Evolutionary conservation across 23 tunicate genomes (phyloP), one percentile per base, ranked within the genome.

Genomic region (Trididemnum clinides): DNA sequence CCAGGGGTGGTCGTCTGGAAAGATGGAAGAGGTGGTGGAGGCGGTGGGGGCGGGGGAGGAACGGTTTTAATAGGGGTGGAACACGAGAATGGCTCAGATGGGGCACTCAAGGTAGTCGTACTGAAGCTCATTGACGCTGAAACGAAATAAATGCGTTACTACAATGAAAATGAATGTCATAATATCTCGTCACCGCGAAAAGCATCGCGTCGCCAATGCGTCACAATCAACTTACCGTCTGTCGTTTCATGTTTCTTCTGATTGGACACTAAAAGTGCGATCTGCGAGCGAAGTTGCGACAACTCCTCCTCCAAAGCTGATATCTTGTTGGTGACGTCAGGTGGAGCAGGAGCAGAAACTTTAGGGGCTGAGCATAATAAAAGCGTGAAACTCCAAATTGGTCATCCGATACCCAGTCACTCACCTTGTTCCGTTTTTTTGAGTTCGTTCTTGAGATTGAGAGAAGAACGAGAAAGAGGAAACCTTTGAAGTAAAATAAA

Each of bases 231-330:
- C 66, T 79, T 54, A 87, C 91, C 51, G 29, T 87, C 80, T 10
- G 88, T 33, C n/a, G 19, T 10, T 51, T 82, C 83, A 22, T 81
- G 89, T 44, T 85, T 88, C 28, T 75, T 88, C 65, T 94, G 98
- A 30, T 84, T 80, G 22, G 94, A 84, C 5, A 94, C 91, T 51
- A 94, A 82, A 64, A 74, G 39, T 15, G 98, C 98, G 22, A 94
- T 94, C 70, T 94, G 98, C 33, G 93, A 64, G 31, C 98, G 85
- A 32, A 94, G 90, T 35, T 33, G 59, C 26, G 98, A 92, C 44
- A 94, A 80, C 38, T 94, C 94, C 32, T 94, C 98, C 73, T 94
- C 98, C 64, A 94, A 70, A 1, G 98, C 98, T 0, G 91, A 57
- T 44, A 94, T 94, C 73, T 94, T 94, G 33, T 92, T 94, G 0